Percentiles rank a stretch among this genome's conserved stretches.
These are phyloP conservation scores for Hypsopygia costalis DNA, from an alignment of 2,888 invertebrate genomes.

Conservation along the genomic window DNA sequence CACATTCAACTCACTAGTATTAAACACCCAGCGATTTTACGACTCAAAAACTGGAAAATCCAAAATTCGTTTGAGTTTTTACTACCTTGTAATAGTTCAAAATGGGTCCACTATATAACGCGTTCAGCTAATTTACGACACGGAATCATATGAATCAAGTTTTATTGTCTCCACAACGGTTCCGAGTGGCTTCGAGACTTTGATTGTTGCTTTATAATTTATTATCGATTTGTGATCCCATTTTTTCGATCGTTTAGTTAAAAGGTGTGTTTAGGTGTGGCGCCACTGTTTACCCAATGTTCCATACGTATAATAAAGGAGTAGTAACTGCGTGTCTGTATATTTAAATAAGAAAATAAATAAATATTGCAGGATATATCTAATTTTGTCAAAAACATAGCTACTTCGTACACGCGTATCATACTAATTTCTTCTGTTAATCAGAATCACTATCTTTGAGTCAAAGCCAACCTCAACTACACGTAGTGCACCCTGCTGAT, in stretches of 20 bases:
- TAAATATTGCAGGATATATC: no score
- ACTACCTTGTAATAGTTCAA: conserved; percentile 69
- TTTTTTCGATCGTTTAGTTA: background rate
- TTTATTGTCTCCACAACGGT: background rate
- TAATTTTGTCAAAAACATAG: no score
- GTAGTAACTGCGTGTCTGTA: no score
- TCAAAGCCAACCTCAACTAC: no score
- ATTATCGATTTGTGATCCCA: conserved; percentile 3
- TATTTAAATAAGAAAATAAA: no score
- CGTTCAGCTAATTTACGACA: background rate
- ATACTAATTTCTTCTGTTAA: no score
- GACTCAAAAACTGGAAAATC: conserved; percentile 41
- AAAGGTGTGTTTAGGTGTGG: background rate
- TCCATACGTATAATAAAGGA: no score
- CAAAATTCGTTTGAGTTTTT: conserved; percentile 39
- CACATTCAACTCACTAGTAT: conserved; percentile 36
- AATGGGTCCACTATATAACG: conserved; percentile 52
- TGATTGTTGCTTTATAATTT: conserved; percentile 5
- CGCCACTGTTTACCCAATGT: conserved; percentile 7
- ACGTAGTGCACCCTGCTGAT: no score
- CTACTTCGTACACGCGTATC: no score
- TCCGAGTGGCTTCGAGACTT: background rate
- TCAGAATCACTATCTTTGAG: no score
- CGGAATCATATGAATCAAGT: background rate
- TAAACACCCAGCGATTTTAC: conserved; percentile 39